Evolutionary conservation across 1,140 invertebrate species (phyloP), one percentile per base, ranked within the genome.

Genomic region (Triops cancriformis): DNA sequence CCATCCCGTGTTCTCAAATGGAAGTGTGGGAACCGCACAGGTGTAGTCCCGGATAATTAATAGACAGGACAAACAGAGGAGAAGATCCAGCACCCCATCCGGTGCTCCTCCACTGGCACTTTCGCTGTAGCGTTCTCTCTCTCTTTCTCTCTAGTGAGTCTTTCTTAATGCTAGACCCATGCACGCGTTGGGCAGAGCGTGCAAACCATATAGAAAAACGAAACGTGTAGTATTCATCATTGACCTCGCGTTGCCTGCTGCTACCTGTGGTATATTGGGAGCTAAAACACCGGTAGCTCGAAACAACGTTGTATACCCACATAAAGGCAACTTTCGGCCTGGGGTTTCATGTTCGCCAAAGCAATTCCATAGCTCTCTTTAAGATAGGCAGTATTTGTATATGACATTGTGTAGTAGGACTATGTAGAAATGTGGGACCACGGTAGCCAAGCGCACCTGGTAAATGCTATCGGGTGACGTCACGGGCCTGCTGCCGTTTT

Each of bases 51-150:
- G 51, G 51, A 64, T 64, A 64, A 64, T 64, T 64, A 64, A 64
- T 64, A 64, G 51, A 64, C 51, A 64, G 51, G 51, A 64, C 51
- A 64, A 64, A 64, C n/a, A 64, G 51, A 64, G 51, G 51, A 64
- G 51, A 64, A 64, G 51, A 64, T 64, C 51, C 51, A 64, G 51
- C 51, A 64, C 51, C 51, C 51, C 51, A 64, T 64, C 51, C 51
- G 51, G 51, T 64, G 51, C 14, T 64, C 51, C 51, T 64, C 18
- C 51, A 64, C 18, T 23, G 51, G 18, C 51, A 64, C 51, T 64
- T 10, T 64, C 6, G 31, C 31, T 37, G 31, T 37, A 4, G 2
- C 31, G 2, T 7, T 37, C 7, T 37, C 31, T 37, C 31, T 37
- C 31, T 37, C 31, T 37, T 7, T 37, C 31, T 37, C 31, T 37